phyloP scores from a whole-genome alignment of 2,888 invertebrate genomes.

The Athalia rosae region DNA sequence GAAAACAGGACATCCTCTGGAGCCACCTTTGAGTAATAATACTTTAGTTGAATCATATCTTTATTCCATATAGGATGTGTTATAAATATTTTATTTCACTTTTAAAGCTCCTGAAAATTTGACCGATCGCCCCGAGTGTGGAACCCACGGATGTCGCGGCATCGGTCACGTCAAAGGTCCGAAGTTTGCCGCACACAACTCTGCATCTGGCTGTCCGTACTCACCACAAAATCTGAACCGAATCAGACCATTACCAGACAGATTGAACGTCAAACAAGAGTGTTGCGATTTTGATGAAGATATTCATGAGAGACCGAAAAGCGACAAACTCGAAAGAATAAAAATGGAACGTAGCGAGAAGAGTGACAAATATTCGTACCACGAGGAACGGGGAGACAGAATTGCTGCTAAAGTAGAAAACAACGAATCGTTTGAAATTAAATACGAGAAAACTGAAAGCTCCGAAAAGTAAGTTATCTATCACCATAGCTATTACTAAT shows the following conservation, averaged over 20 bases:
- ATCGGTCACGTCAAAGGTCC: conserved; percentile 91
- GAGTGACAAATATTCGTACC: conserved; percentile 23
- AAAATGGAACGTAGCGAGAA: conserved; percentile 64
- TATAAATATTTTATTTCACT: conserved; percentile 45
- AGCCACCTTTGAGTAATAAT: conserved; percentile 85
- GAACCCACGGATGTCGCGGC: conserved; percentile 90
- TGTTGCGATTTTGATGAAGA: conserved; percentile 68
- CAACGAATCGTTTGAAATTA: conserved; percentile 27
- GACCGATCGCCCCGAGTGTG: conserved; percentile 81
- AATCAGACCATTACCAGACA: conserved; percentile 74
- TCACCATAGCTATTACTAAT: not conserved
- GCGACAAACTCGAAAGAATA: conserved; percentile 66
- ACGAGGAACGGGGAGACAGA: conserved; percentile 42
- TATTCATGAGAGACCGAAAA: conserved; percentile 60
- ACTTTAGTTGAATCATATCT: conserved; percentile 17
- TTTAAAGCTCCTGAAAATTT: conserved; percentile 79
- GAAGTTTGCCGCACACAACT: conserved; percentile 83
- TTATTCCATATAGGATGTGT: conserved; percentile 26
- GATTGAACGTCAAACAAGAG: conserved; percentile 75
- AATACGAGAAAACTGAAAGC: conserved; percentile 52
- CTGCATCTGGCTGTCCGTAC: conserved; percentile 86
- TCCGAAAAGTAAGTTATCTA: conserved; percentile 45
- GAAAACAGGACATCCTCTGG: conserved; percentile 90
- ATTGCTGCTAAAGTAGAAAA: conserved; percentile 15
- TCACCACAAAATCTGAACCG: conserved; percentile 77